These are phyloP conservation scores for Cetonia aurata DNA, from an alignment of 2,888 invertebrate species.

Conservation along the genomic window DNA sequence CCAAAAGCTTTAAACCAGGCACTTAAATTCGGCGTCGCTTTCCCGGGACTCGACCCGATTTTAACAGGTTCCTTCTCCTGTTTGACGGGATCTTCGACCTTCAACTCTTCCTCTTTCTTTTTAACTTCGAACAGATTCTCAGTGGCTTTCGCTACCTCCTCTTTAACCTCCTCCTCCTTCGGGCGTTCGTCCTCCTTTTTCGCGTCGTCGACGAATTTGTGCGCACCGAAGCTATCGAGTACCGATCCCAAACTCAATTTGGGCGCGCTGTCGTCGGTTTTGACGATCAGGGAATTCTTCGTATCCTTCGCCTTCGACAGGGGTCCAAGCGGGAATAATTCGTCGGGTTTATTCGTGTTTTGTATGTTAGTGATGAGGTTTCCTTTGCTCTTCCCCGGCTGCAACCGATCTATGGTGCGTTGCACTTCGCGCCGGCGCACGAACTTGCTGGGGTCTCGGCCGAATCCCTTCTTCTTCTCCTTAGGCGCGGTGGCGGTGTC, in stretches of 20 bases:
- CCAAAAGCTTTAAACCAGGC: slow-evolving; percentile 95
- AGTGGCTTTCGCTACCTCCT: slow-evolving; percentile 56
- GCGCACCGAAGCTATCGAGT: slow-evolving; percentile 79
- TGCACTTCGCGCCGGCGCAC: slow-evolving; percentile 78
- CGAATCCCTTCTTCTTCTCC: slow-evolving; percentile 68
- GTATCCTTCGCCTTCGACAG: slow-evolving; percentile 71
- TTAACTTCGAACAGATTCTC: slow-evolving; percentile 46
- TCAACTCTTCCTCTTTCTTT: slow-evolving; percentile 48
- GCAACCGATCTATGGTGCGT: slow-evolving; percentile 85
- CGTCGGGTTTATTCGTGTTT: slow-evolving; percentile 72
- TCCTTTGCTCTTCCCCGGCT: slow-evolving; percentile 90
- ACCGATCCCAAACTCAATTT: slow-evolving; percentile 89
- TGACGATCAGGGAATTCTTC: slow-evolving; percentile 71
- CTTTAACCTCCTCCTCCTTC: slow-evolving; percentile 37
- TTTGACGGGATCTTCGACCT: slow-evolving; percentile 54
- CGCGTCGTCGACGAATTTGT: slow-evolving; percentile 73
- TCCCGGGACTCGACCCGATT: slow-evolving; percentile 52
- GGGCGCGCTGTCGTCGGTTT: slow-evolving; percentile 78
- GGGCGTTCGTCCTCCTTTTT: slow-evolving; percentile 64
- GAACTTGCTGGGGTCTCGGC: slow-evolving; percentile 62
- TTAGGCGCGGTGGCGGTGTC: slow-evolving; percentile 66
- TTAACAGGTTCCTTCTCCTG: slow-evolving; percentile 45
- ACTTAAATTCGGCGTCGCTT: slow-evolving; percentile 85
- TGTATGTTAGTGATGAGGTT: slow-evolving; percentile 81
- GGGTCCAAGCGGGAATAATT: slow-evolving; percentile 70